phyloP scores from a whole-genome alignment of 2,113 vertebrate species.

The Tachuris rubrigastra region DNA sequence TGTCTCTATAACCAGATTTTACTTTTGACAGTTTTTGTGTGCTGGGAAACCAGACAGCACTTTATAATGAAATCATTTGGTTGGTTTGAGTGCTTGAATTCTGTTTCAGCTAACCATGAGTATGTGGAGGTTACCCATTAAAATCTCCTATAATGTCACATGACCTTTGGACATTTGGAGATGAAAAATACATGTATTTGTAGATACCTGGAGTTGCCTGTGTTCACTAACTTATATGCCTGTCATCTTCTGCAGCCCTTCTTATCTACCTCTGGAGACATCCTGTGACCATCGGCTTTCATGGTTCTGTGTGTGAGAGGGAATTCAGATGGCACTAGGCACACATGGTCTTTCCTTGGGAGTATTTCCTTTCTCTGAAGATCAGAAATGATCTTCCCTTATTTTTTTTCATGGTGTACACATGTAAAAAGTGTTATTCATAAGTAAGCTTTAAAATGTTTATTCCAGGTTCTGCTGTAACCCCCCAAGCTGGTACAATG shows the following conservation, averaged over 20 bases:
- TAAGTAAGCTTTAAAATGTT: not conserved
- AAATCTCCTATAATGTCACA: not conserved
- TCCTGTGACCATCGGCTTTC: not conserved
- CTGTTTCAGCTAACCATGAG: not conserved
- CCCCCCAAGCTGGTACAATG: conserved; percentile 74
- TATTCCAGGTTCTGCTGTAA: conserved; percentile 67
- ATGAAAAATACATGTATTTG: not conserved
- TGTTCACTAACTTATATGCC: not conserved
- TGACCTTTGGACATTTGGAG: not conserved
- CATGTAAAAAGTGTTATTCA: not conserved
- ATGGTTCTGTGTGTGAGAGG: not conserved
- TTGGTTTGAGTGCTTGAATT: not conserved
- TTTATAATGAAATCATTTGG: not conserved
- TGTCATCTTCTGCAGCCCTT: not conserved
- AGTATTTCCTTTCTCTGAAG: not conserved
- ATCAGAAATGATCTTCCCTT: not conserved
- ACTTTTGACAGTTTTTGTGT: not conserved
- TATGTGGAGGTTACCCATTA: not conserved
- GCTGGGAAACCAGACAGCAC: not conserved
- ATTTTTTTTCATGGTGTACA: not conserved
- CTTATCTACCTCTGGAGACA: not conserved
- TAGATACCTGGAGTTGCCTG: not conserved
- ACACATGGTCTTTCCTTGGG: not conserved
- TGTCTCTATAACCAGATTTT: not conserved
- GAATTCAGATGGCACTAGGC: not conserved